Base-by-base conservation (phyloP, 2,888 invertebrate genomes). In the Holacanthella duospinosa region DNA sequence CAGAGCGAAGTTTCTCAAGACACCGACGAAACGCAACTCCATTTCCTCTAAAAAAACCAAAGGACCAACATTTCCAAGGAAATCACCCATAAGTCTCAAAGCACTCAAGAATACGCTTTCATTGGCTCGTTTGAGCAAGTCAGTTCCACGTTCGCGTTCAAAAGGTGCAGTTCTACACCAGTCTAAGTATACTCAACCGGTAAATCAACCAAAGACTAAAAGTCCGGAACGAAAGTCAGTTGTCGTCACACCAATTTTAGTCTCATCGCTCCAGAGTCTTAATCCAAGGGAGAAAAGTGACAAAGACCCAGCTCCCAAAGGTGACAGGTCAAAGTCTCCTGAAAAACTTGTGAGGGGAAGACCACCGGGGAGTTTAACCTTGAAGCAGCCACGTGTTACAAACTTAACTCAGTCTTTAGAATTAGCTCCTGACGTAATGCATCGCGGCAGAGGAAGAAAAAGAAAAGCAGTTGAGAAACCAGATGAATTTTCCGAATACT, bases 371-470 rank as follows among this genome's bases (percentile, higher is more conserved):
- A n/a, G n/a, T 9, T 48, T 21, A n/a, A 48, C 21, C n/a, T 48
- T 48, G 29, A 62, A 66, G 56, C 68, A 68, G 53, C 55, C 64
- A 26, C 44, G 55, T n/a, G 66, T 68, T 12, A 64, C 66, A 43
- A 66, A 68, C 3, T 68, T 63, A 54, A 63, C 64, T 53, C 28
- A 16, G 29, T 19, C 55, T 29, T 62, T 43, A n/a, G 12, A 9
- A 48, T 16, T 16, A 36, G 36, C 36, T 9, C 9, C 6, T 6
- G 36, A 36, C 6, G 36, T 9, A 36, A 21, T 48, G 48, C 19
- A 48, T 16, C 12, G 64, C 57, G 36, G 29, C 2, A 48, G 61
- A 21, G 19, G 25, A 28, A 6, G 60, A 26, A 26, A 55, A 26
- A 29, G 29, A 48, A 58, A 24, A n/a, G 29, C 48, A 48, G 48